These are phyloP conservation scores for Calliopum simillimum DNA, from an alignment of 2,888 invertebrate genomes.

Conservation along the genomic window DNA sequence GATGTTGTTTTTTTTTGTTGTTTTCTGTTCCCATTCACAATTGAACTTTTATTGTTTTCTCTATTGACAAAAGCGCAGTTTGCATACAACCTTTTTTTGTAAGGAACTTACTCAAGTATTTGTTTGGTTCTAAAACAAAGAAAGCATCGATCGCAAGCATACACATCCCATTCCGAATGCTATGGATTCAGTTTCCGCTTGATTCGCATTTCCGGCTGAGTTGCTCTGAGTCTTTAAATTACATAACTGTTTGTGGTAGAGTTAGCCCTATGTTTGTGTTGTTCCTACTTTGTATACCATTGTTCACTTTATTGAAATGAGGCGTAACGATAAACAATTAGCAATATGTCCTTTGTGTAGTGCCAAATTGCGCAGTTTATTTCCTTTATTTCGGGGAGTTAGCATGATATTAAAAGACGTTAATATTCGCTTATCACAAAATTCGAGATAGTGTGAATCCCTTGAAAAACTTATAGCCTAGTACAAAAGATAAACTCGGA, in stretches of 20 bases:
- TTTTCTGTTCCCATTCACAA: constrained; percentile 11
- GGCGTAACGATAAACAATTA: constrained; percentile 32
- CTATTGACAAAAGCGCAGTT: constrained; percentile 34
- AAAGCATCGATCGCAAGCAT: constrained; percentile 17
- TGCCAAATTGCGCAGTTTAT: constrained; percentile 25
- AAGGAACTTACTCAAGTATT: constrained; percentile 24
- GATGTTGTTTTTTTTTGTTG: not conserved
- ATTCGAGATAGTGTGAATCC: no score
- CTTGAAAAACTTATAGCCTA: no score
- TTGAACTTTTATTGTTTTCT: constrained; percentile 4
- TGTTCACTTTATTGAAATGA: constrained; percentile 35
- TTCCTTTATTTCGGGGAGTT: not conserved
- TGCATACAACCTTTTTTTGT: constrained; percentile 5
- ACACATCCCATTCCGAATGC: constrained; percentile 6
- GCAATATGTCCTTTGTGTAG: constrained; percentile 13
- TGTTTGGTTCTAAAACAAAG: constrained; percentile 34
- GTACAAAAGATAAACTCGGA: no score
- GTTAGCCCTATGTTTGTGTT: not conserved
- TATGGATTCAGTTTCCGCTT: constrained; percentile 41
- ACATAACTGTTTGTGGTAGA: constrained; percentile 6
- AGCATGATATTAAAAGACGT: no score
- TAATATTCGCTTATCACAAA: no score
- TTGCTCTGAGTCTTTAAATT: constrained; percentile 34
- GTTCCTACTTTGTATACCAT: not conserved
- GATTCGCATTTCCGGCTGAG: constrained; percentile 50